These are phyloP conservation scores for Orestias chungarensis DNA, from an alignment of 2,797 vertebrate genomes.

Conservation along the genomic window DNA sequence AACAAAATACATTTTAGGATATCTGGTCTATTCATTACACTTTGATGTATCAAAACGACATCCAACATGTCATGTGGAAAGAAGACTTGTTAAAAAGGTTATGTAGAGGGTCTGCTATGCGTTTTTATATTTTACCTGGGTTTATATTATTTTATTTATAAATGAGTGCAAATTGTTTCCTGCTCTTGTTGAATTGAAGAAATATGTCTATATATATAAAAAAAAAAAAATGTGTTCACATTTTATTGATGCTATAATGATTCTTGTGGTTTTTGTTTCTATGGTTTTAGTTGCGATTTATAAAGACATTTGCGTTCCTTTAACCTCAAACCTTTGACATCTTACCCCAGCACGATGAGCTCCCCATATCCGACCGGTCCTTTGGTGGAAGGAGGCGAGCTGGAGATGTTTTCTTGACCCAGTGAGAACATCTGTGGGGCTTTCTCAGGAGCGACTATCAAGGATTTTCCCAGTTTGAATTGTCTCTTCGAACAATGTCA, in stretches of 20 bases:
- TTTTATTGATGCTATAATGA: not conserved
- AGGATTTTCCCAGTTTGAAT: not conserved
- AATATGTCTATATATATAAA: too few species aligned
- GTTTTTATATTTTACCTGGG: too few species aligned
- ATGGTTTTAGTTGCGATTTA: not conserved
- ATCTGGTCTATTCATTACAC: too few species aligned
- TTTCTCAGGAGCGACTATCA: not conserved
- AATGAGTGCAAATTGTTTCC: too few species aligned
- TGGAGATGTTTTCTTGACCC: conserved; percentile 90
- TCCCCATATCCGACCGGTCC: conserved; percentile 92
- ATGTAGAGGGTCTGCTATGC: too few species aligned
- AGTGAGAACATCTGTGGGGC: conserved; percentile 58
- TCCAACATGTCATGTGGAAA: too few species aligned
- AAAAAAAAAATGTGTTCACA: too few species aligned
- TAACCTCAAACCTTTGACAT: not conserved
- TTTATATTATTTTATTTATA: too few species aligned
- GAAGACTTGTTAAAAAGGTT: too few species aligned
- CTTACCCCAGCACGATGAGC: conserved; percentile 94
- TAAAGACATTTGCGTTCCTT: not conserved
- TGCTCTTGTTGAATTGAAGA: too few species aligned
- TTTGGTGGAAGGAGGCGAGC: conserved; percentile 78
- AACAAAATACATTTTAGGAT: too few species aligned
- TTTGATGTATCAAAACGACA: too few species aligned
- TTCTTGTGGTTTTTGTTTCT: not conserved
- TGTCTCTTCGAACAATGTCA: conserved; percentile 37